Base-by-base conservation (phyloP, 2,888 invertebrate genomes). In the Acleris sparsana region DNA sequence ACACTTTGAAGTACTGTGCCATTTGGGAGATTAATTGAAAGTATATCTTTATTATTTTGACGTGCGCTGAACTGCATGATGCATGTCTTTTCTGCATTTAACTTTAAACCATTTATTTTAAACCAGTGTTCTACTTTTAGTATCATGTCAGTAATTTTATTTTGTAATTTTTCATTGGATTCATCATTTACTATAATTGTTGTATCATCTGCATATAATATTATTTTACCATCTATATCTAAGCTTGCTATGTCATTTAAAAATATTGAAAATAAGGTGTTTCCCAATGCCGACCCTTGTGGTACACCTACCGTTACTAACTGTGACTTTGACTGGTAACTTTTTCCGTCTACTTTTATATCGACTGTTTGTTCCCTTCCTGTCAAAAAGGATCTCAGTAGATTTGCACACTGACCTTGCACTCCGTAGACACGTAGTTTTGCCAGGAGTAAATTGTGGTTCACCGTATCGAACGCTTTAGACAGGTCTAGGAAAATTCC, bases 181-280 rank as follows among this genome's bases (percentile, higher is more conserved):
- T 43, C 43, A 4, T 43, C 43, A 43, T 43, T 11, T 43, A 43
- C 43, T 13, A 43, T 43, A 16, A 43, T 43, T 43, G 43, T 43
- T 43, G 43, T 43, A 43, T 43, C 16, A 16, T 43, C 43, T 13
- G 43, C 43, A 43, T 43, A 43, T 43, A 43, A 1, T 13, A 43
- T 43, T 43, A 43, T 7, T 43, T 13, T 4, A 25, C 25, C 25
- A 25, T 25, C 25, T 6, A 25, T 25, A 6, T 25, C 25, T 43
- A 43, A 43, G 43, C 16, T 43, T 43, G 11, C 43, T 51, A 22
- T 22, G 22, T 22, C 53, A 53, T 53, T 29, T 25, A 53, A 53
- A 53, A 13, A 43, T 16, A 43, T 43, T 3, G 53, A 16, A 53
- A 53, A 20, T 3, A 18, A 5, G 6, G 29, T 29, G 16, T 43